A percentile compares a stretch with the other conserved stretches of the same genome.
phyloP scores from a whole-genome alignment of 2,113 vertebrate genomes.

The Podarcis raffonei region DNA sequence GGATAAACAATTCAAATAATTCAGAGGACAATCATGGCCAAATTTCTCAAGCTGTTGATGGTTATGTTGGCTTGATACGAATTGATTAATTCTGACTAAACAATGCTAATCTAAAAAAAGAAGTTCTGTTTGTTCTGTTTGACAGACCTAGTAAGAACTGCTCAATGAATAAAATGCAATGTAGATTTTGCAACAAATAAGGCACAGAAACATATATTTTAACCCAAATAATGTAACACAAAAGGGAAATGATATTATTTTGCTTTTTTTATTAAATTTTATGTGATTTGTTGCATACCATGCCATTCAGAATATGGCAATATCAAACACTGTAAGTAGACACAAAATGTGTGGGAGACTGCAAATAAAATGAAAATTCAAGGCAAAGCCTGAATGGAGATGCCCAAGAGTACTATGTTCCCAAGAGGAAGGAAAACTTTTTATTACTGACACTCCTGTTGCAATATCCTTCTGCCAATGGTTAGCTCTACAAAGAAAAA shows the following conservation, averaged over 20 bases:
- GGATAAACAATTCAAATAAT: constrained; percentile 49
- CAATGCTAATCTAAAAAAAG: constrained; percentile 40
- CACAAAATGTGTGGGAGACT: neutral
- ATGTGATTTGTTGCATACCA: constrained; percentile 28
- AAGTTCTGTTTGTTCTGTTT: constrained; percentile 65
- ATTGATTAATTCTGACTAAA: constrained; percentile 66
- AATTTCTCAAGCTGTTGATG: constrained; percentile 54
- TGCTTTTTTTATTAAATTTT: constrained; percentile 49
- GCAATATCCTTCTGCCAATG: neutral
- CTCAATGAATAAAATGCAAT: constrained; percentile 73
- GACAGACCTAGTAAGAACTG: constrained; percentile 64
- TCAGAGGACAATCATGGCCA: constrained; percentile 46
- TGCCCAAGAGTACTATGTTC: neutral
- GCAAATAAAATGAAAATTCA: neutral
- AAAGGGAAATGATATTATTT: constrained; percentile 54
- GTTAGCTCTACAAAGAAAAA: neutral
- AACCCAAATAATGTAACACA: constrained; percentile 62
- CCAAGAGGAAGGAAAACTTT: neutral
- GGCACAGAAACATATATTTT: constrained; percentile 66
- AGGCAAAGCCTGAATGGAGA: neutral
- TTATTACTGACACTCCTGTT: neutral
- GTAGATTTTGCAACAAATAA: constrained; percentile 73
- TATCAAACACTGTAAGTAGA: constrained; percentile 43
- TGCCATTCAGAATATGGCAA: constrained; percentile 23
- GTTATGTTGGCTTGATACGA: constrained; percentile 56